phyloP scores from a whole-genome alignment of 2,797 vertebrate genomes.

The Micropoecilia bifurca region DNA sequence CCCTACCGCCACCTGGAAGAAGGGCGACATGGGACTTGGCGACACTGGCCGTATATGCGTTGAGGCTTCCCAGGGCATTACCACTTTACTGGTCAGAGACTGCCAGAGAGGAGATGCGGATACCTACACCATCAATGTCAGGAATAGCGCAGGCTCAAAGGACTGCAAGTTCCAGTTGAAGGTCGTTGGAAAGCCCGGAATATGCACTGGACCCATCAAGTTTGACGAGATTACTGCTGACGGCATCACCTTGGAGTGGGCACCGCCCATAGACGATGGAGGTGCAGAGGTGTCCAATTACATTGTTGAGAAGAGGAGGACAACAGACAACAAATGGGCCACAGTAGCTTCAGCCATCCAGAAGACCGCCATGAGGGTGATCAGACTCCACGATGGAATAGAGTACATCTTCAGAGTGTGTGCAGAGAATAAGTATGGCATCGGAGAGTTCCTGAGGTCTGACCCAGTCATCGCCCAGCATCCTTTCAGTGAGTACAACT shows the following conservation, averaged over 20 bases:
- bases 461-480: constrained; percentile 93
- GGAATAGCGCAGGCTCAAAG: constrained; percentile 90
- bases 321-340: constrained; percentile 94
- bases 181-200: constrained; percentile 97
- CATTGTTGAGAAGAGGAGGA: constrained; percentile 95
- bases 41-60: constrained; percentile 91
- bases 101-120: constrained; percentile 93
- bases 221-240: constrained; percentile 98
- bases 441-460: constrained; percentile 95
- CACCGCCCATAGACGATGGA: constrained; percentile 93
- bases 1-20: constrained; percentile 92
- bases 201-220: constrained; percentile 93
- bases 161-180: constrained; percentile 90
- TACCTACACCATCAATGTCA: constrained; percentile 89
- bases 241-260: constrained; percentile 95
- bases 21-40: constrained; percentile 84
- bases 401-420: constrained; percentile 98
- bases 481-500: constrained; percentile 92
- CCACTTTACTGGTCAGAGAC: constrained; percentile 91
- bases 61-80: constrained; percentile 88
- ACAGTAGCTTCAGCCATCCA: constrained; percentile 97
- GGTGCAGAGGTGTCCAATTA: constrained; percentile 98
- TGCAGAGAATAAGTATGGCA: constrained; percentile 98
- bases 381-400: constrained; percentile 92
- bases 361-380: constrained; percentile 94